These are phyloP conservation scores for Xiphophorus couchianus DNA, from an alignment of 2,113 vertebrate genomes.

Conservation along the genomic window DNA sequence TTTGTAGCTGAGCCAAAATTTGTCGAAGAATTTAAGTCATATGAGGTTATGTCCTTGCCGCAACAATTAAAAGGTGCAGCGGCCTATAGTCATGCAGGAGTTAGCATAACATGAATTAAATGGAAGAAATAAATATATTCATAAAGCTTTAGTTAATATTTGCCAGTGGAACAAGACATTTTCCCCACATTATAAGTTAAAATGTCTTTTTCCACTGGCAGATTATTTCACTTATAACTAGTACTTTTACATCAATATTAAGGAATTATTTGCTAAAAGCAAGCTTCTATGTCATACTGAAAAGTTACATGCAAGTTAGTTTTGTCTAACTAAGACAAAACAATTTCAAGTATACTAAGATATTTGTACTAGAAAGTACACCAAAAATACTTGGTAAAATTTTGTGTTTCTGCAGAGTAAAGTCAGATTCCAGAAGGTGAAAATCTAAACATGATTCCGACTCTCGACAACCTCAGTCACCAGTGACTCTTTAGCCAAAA, in stretches of 20 bases:
- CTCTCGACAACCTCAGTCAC: background rate
- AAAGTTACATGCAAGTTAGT: no score
- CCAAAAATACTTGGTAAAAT: no score
- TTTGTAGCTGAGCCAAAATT: background rate
- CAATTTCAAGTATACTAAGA: no score
- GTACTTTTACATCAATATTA: no score
- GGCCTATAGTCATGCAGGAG: background rate
- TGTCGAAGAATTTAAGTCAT: background rate
- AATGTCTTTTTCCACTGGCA: no score
- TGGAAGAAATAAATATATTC: background rate
- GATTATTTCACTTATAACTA: no score
- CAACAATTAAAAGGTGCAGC: constrained; percentile 1
- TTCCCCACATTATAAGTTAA: no score
- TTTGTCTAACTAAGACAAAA: no score
- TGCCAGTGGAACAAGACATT: background rate
- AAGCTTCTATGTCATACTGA: no score
- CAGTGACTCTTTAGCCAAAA: background rate
- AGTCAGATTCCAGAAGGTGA: background rate
- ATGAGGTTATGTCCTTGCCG: background rate
- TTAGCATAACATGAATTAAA: background rate
- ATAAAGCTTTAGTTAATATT: background rate
- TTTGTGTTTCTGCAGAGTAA: background rate
- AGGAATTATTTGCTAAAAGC: no score
- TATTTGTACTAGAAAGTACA: background rate
- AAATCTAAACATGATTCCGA: background rate